Conservation (phyloP, 2,797 vertebrate genomes). For the Tinamus major region DNA sequence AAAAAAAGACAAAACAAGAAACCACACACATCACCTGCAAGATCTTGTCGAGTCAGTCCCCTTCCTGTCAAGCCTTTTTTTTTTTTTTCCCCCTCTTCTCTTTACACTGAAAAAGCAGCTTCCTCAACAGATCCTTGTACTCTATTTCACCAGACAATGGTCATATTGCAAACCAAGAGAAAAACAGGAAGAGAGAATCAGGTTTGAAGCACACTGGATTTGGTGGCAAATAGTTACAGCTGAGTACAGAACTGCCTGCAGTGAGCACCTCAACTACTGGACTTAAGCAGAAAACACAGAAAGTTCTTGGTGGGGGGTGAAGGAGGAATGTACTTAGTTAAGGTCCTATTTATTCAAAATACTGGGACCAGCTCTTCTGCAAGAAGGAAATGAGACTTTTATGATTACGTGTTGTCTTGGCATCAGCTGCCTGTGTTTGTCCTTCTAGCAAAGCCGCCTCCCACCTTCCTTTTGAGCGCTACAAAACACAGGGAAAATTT, state of each 20-base stretch:
- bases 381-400: background rate
- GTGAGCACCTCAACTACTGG: background rate
- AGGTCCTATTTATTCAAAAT: background rate
- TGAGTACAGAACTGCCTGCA: background rate
- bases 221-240: background rate
- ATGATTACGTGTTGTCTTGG: background rate
- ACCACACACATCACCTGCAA: background rate
- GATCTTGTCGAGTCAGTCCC: background rate
- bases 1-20: no score
- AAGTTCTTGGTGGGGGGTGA: background rate
- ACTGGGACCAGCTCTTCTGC: background rate
- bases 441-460: background rate
- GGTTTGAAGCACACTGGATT: background rate
- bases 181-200: conserved; percentile 45
- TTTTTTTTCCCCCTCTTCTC: no score
- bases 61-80: background rate
- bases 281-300: background rate
- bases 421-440: background rate
- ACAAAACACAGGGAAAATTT: accelerated
- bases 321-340: background rate
- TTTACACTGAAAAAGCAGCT: background rate
- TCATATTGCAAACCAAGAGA: background rate
- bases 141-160: background rate
- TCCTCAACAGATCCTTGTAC: background rate
- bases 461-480: background rate